Base-by-base conservation (phyloP, 2,888 invertebrate species). In the Caenorhabditis sulstoni region DNA sequence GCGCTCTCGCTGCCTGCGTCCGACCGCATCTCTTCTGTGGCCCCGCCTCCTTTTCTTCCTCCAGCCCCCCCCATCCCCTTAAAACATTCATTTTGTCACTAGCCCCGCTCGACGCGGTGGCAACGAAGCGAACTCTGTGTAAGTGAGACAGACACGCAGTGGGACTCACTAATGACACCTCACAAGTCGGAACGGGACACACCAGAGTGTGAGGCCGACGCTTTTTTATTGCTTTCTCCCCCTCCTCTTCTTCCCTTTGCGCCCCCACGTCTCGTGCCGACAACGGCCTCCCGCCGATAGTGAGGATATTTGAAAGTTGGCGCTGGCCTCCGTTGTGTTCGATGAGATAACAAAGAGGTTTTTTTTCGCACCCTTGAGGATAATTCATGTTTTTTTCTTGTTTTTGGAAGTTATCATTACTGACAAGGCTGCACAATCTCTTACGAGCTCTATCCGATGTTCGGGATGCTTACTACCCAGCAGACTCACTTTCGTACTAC, bases 181-280 rank as follows among this genome's bases (percentile, higher is more conserved):
- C 35, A 44, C 44, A 16, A 45, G 45, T n/a, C 23, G 9, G 23
- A 44, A 23, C 49, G 47, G 47, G 44, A 23, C 53, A 65, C 65
- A 52, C 35, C 65, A 65, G 9, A 18, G 18, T 39, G 39, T 20
- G 41, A 50, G 23, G 14, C 50, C 35, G 64, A 52, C 11, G 14
- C 11, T 57, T 66, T 66, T 66, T 66, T 57, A 57, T 66, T 55
- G 55, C 55, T 66, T 66, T 66, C 47, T 37, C 53, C 35, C 55
- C 50, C 45, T 66, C 53, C 23, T 47, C 47, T 29, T 29, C 29
- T 29, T 29, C 7, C 29, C 7, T 29, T 29, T 29, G 29, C 29
- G 29, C 29, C 29, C n/a, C n/a, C n/a, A n/a, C n/a, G n/a, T n/a
- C n/a, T 29, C 16, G 55, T 55, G 66, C 66, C 66, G 55, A 55